A percentile compares a stretch with the other conserved stretches of the same genome.
phyloP scores from a whole-genome alignment of 2,888 invertebrate genomes.

The Habrosyne pyritoides region DNA sequence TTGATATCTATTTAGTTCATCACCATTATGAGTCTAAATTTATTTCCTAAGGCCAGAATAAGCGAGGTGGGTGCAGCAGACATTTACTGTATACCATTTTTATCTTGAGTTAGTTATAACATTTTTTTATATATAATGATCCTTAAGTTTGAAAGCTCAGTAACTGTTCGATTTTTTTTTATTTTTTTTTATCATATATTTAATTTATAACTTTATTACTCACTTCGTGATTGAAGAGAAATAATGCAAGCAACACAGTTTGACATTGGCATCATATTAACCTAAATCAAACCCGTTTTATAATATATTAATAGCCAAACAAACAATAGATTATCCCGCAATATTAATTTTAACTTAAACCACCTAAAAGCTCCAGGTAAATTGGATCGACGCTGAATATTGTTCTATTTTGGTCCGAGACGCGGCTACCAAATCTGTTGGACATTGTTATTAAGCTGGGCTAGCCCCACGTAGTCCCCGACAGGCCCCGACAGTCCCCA shows the following conservation, averaged over 20 bases:
- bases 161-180: not conserved
- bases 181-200: not conserved
- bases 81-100: not conserved
- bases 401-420: conserved; percentile 25
- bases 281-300: not conserved
- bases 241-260: not conserved
- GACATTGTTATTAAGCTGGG: not conserved
- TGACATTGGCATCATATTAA: not conserved
- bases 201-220: too few species aligned
- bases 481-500: not conserved
- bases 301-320: not conserved
- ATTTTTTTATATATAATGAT: not conserved
- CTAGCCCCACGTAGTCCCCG: not conserved
- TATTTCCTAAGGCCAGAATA: not conserved
- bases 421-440: conserved; percentile 3
- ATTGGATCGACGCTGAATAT: conserved; percentile 19
- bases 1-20: conserved; percentile 2
- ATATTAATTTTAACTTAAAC: not conserved
- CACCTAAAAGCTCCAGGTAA: conserved; percentile 13
- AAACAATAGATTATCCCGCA: not conserved
- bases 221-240: not conserved
- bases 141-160: not conserved
- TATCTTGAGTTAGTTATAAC: too few species aligned
- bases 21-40: not conserved
- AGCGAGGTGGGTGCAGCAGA: not conserved